Evolutionary conservation across 2,888 invertebrate species (phyloP), one percentile per base, ranked within the genome.

Genomic region (Andrena marginata): DNA sequence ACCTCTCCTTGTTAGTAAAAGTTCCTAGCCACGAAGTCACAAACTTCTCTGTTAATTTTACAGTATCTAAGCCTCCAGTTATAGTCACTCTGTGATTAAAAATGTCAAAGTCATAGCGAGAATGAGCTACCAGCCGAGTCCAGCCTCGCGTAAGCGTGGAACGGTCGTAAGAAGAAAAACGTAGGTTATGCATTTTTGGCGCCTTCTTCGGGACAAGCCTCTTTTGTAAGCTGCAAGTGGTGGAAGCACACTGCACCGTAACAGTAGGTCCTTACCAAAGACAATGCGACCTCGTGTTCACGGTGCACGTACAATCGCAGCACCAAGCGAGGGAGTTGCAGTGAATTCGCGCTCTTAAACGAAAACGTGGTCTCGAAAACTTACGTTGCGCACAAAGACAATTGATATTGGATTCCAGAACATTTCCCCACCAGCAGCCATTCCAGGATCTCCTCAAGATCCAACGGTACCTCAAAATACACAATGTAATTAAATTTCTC

Each of bases 281-380:
- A 81, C 60, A 73, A 64, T 49, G 68, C 8, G 10, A n/a, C 5
- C 8, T 13, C 23, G 13, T 73, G 42, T 42, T 79, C 69, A 10
- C 59, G 20, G 13, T 10, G 48, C 59, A 60, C 49, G 63, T 54
- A 63, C n/a, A 80, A 78, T 68, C n/a, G 64, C 48, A 26, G 8
- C 29, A 6, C 0, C 20, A 23, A 29, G 1, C 1, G n/a, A 33
- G 16, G 29, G 26, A 23, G 20, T 59, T 35, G 2, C 20, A 29
- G 26, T 6, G 23, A 75, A 59, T 69, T 79, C 54, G 26, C 16
- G 2, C 29, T 16, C 10, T 1, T 8, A 42, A 49, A 35, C 31
- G 59, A 13, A 59, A 77, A 20, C 8, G 16, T 2, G 10, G 2
- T 26, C 20, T 20, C 6, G 16, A 8, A 0, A 42, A 33, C 60